phyloP scores from a whole-genome alignment of 2,113 vertebrate species.

The Ranitomeya variabilis region DNA sequence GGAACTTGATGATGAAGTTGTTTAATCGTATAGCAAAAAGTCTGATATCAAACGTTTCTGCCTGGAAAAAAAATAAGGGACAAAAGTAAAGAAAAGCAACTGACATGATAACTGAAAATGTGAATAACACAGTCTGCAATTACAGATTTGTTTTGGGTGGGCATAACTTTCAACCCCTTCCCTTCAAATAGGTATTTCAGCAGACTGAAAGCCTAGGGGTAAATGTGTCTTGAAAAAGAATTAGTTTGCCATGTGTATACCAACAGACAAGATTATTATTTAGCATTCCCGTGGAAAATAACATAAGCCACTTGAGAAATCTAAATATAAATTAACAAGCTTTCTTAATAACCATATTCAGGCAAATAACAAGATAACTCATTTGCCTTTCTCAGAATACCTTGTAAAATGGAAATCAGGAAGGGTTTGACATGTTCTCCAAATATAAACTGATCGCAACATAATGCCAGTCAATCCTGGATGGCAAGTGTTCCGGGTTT shows the following conservation, averaged over 20 bases:
- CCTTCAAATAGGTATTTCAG: neutral
- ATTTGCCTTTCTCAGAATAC: constrained; percentile 56
- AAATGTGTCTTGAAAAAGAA: constrained; percentile 48
- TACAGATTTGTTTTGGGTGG: neutral
- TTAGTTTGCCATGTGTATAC: constrained; percentile 52
- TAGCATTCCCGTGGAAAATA: constrained; percentile 52
- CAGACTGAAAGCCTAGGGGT: constrained; percentile 22
- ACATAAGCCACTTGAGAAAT: constrained; percentile 56
- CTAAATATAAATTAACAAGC: constrained; percentile 58
- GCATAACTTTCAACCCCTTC: constrained; percentile 9
- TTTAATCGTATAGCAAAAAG: neutral
- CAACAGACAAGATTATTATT: constrained; percentile 55
- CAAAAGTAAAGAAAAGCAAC: neutral
- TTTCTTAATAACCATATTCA: constrained; percentile 54
- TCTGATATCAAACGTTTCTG: neutral
- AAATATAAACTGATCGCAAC: constrained; percentile 52
- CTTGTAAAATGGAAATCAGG: constrained; percentile 57
- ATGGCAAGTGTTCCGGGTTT: constrained; percentile 1
- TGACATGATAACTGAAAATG: neutral
- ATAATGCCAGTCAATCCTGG: constrained; percentile 28
- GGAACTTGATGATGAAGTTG: neutral
- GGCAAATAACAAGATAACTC: constrained; percentile 55
- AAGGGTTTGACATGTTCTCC: constrained; percentile 51
- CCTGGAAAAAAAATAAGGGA: neutral
- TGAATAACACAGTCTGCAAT: neutral